Evolutionary conservation across 2,888 invertebrate species (phyloP).

Genomic region (Orthosia cruda): DNA sequence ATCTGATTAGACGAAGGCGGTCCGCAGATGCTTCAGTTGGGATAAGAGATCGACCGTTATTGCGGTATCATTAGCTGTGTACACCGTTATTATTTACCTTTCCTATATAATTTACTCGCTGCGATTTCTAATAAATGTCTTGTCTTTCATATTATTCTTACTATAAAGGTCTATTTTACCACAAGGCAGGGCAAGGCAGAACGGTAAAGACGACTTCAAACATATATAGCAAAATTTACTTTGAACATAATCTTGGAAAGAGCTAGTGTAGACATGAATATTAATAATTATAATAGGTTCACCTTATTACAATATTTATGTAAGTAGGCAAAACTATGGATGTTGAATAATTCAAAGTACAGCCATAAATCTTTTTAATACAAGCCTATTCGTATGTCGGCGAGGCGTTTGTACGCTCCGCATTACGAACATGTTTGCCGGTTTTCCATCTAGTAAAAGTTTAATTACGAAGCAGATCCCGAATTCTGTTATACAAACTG

Average conservation of each 20-base stretch:
- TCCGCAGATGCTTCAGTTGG: constrained; percentile 33
- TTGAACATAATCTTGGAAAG: constrained; percentile 13
- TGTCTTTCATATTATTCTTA: too few relatives aligned
- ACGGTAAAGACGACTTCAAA: constrained; percentile 13
- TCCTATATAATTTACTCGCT: constrained; percentile 6
- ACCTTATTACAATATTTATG: constrained; percentile 62
- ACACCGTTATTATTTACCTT: constrained; percentile 21
- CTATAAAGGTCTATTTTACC: too few relatives aligned
- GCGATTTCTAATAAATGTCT: constrained; percentile 3
- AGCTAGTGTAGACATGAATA: constrained; percentile 40
- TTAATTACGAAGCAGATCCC: constrained; percentile 72
- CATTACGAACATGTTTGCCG: constrained; percentile 35
- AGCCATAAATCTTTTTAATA: constrained; percentile 63
- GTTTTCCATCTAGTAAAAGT: constrained; percentile 67
- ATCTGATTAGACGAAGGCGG: constrained; percentile 50
- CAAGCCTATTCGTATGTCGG: constrained; percentile 36
- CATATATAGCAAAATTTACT: constrained; percentile 2
- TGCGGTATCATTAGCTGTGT: constrained; percentile 28
- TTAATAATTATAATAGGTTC: constrained; percentile 55
- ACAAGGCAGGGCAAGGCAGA: too few relatives aligned
- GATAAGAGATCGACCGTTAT: constrained; percentile 36
- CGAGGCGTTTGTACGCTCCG: constrained; percentile 43
- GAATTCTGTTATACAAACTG: constrained; percentile 74
- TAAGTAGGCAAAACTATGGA: constrained; percentile 56
- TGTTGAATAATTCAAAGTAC: constrained; percentile 60